Conservation (phyloP, 2,888 invertebrate species). For the Oscheius sp. region DNA sequence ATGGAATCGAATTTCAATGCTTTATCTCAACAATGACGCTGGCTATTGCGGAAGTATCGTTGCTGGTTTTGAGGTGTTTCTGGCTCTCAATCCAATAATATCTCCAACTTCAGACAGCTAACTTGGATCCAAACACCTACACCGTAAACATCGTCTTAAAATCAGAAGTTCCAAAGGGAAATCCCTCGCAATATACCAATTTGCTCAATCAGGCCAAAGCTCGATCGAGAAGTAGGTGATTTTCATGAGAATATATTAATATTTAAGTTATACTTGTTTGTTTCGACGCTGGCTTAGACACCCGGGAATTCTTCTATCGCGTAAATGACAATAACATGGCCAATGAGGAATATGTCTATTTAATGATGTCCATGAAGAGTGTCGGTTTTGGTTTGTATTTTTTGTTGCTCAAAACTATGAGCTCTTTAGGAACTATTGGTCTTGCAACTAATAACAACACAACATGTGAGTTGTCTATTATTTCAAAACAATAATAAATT, state of each 20-base stretch:
- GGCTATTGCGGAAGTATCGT: constrained; percentile 37
- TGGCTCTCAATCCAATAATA: not conserved
- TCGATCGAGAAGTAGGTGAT: constrained; percentile 19
- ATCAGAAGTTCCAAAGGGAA: not conserved
- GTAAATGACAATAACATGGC: constrained; percentile 41
- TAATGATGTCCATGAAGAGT: constrained; percentile 52
- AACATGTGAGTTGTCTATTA: too few species aligned
- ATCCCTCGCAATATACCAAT: not conserved
- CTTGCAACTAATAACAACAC: too few species aligned
- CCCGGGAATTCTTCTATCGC: constrained; percentile 33
- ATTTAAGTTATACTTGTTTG: constrained; percentile 45
- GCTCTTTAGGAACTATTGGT: too few species aligned
- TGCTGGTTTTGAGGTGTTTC: constrained; percentile 33
- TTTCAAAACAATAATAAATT: too few species aligned
- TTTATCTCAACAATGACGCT: constrained; percentile 30
- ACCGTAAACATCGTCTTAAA: constrained; percentile 8
- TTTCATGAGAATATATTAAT: not conserved
- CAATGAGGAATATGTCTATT: constrained; percentile 60
- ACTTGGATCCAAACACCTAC: not conserved
- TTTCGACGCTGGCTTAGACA: constrained; percentile 41
- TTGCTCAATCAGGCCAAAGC: not conserved
- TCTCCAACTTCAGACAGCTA: constrained; percentile 2
- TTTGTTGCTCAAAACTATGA: too few species aligned
- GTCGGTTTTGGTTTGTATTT: constrained; percentile 49
- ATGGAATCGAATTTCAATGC: constrained; percentile 35